Evolutionary conservation across 2,888 invertebrate species (phyloP), one percentile per base, ranked within the genome.

Genomic region (Drosophila nr. perissopoda): DNA sequence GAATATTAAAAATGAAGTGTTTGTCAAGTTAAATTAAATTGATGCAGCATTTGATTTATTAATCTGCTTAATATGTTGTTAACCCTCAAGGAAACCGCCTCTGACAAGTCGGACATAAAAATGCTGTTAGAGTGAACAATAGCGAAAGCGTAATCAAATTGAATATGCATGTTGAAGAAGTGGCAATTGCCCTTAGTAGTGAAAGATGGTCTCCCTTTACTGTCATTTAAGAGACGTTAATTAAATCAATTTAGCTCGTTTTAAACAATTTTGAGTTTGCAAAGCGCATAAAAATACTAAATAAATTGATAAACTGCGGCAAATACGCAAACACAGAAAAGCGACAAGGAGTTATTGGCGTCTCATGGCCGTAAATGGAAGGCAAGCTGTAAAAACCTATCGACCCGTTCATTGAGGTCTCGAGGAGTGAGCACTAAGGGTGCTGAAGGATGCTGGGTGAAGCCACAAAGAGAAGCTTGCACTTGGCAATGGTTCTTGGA

Each of bases 261-360:
- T 87, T 66, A 75, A 78, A 78, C 80, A 84, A 78, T 84, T 76
- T 70, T 33, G 61, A 53, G 45, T 57, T 61, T 65, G 72, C 61
- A 49, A 45, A 63, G 71, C 70, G 80, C 73, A 87, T 87, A 81
- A 87, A 87, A 87, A 87, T 87, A 77, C 79, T 74, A 83, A 85
- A 85, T 83, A 85, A 85, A 85, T 87, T 85, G 85, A 85, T 87
- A 83, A 79, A 87, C 85, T 87, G 85, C 68, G 76, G 64, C 76
- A 67, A 74, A 75, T 64, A 68, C 52, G 61, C 70, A 76, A 82
- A 72, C 63, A 79, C 71, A 81, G 73, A 66, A 54, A 70, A 48
- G 70, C 18, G 40, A 27, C 74, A 71, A 78, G 67, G 73, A 78
- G 73, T 73, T 79, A 72, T 72, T 73, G 70, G 38, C 38, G 54